Base-by-base conservation (phyloP, 2,888 invertebrate genomes). In the Tricholauxania praeusta region DNA sequence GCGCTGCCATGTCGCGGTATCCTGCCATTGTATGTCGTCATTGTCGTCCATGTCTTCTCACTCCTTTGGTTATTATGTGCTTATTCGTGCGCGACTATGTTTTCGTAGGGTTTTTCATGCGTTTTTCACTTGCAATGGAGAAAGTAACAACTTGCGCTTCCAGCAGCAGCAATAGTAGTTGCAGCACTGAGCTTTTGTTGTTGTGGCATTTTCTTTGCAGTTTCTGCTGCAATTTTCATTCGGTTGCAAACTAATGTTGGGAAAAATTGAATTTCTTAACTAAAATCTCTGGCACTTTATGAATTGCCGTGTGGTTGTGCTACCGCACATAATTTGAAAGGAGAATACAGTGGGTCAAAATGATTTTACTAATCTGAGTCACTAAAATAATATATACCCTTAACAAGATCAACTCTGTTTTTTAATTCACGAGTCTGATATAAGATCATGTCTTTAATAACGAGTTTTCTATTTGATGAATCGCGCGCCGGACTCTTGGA, bases 191-290 rank as follows among this genome's bases (percentile, higher is more conserved):
- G 39, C 8, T 39, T 39, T 63, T 39, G 17, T 63, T 49, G 65
- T 15, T 65, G 49, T 19, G 28, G 19, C 3, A 12, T 51, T 14
- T 57, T 22, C 59, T 28, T 51, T 17, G 48, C 32, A n/a, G 22
- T 19, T 57, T 3, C 19, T 49, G 32, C 22, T n/a, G 64, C 64
- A 48, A 47, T 22, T 19, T 64, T 49, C 64, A 49, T 64, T 51
- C 15, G 51, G 64, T 51, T 64, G 51, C 64, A 77, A 78, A 80
- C 83, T 83, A 82, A 82, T 82, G 82, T 82, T 83, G 82, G 79
- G 82, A 83, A 83, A 82, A 82, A 82, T 82, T 82, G 83, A 83
- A 82, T 83, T 82, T 80, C 81, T 80, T 79, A 39, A 39, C 10
- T 8, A 10, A 39, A 39, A 39, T 39, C 39, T 39, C 39, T 39